Evolutionary conservation across 92 coral and sea anemone genomes (phyloP).

Genomic region (Meandrina meandrites): DNA sequence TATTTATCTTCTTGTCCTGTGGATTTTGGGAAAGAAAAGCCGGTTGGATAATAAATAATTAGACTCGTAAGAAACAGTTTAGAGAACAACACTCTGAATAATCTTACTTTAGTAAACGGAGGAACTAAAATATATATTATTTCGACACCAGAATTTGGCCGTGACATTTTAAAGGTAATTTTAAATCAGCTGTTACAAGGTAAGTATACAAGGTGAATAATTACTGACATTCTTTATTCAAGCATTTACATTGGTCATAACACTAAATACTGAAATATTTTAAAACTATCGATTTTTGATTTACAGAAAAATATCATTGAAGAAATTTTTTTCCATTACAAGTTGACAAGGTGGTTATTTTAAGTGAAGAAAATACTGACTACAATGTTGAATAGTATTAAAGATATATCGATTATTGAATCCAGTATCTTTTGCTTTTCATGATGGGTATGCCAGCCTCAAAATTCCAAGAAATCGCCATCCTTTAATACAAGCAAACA

Average conservation of each 20-base stretch:
- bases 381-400: not conserved
- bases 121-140: not conserved
- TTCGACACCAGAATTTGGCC: not conserved
- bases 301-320: not conserved
- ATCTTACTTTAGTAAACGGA: not conserved
- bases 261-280: not conserved
- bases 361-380: not conserved
- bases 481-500: not conserved
- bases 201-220: not conserved
- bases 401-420: not conserved
- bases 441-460: not conserved
- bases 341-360: not conserved
- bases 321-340: not conserved
- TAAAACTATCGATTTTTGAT: not conserved
- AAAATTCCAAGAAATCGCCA: not conserved
- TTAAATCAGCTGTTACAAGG: not conserved
- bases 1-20: no score
- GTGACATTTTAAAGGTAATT: not conserved
- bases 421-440: not conserved
- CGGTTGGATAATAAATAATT: no score
- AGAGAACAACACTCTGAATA: no score
- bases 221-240: not conserved
- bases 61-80: no score
- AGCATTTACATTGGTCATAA: not conserved
- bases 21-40: no score